These are phyloP conservation scores for Onthophagus taurus DNA, from an alignment of 1,140 invertebrate genomes.

Conservation along the genomic window DNA sequence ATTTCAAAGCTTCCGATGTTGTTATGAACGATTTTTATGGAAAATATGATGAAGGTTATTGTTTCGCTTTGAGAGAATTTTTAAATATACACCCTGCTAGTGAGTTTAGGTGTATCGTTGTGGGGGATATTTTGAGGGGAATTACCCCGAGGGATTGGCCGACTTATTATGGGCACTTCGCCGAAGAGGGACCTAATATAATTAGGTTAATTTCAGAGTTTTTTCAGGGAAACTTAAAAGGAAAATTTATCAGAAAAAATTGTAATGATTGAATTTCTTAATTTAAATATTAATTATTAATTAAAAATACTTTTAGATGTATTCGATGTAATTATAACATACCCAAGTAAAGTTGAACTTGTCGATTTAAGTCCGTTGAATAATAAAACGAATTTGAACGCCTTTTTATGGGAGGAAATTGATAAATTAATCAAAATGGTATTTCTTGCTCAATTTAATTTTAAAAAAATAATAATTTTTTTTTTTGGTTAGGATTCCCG, in stretches of 20 bases:
- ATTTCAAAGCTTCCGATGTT: conserved; percentile 27
- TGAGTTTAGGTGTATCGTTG: conserved; percentile 33
- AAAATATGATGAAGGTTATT: conserved; percentile 23
- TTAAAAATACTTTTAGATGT: conserved; percentile 22
- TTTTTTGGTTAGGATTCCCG: conserved; percentile 20
- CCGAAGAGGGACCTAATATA: conserved; percentile 30
- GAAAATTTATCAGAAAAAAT: conserved; percentile 25
- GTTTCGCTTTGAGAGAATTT: conserved; percentile 30
- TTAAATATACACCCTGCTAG: conserved; percentile 32
- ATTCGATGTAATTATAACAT: conserved; percentile 28
- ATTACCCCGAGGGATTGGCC: conserved; percentile 35
- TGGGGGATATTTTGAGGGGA: conserved; percentile 31
- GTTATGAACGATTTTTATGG: conserved; percentile 30
- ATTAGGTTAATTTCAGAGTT: conserved; percentile 27
- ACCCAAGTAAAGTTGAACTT: conserved; percentile 26
- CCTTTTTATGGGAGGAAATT: conserved; percentile 33
- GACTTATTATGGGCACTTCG: conserved; percentile 32
- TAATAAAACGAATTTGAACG: conserved; percentile 31
- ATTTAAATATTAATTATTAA: conserved; percentile 7
- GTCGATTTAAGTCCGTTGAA: conserved; percentile 32
- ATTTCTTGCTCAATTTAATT: conserved; percentile 11
- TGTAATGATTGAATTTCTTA: conserved; percentile 19
- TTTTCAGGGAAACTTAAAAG: conserved; percentile 24
- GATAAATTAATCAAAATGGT: conserved; percentile 28
- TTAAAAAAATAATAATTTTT: background rate